Evolutionary conservation across 2,113 vertebrate genomes (phyloP), one percentile per base, ranked within the genome.

Genomic region (Cepphus grylle): DNA sequence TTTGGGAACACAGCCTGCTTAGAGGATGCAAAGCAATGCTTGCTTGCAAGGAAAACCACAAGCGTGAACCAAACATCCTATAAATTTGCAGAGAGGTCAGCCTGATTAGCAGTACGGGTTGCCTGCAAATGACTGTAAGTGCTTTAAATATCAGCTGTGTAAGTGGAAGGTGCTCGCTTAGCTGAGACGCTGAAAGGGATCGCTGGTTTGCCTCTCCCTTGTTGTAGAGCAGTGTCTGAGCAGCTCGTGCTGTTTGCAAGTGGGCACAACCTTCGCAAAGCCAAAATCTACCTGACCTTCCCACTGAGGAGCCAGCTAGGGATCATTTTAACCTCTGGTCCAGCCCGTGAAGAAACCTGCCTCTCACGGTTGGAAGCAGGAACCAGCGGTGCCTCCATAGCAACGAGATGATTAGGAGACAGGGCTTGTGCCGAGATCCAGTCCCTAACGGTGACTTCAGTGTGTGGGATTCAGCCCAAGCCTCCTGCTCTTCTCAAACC

Each of bases 371-470:
- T 69, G 87, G 87, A 91, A 87, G 84, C 93, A 73, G 86, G 70
- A 94, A 81, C 81, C 77, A 94, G 84, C 42, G 22, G 84, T 80
- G 93, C 85, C 87, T 96, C 92, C 96, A 93, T 96, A 93, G 88
- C 96, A 97, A 95, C 94, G 11, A 88, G 93, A 77, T 77, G 85
- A 92, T 83, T 52, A 94, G 81, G 65, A 97, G 92, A 82, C 58
- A 82, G 89, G 61, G 52, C 21, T 76, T 53, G 58, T 11, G 9
- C 86, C 2, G 59, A 85, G 83, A 96, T 91, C 65, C 12, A 8
- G 73, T 87, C 91, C 93, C 81, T 82, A 58, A 72, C 1, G 5
- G 86, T 53, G 84, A 82, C 62, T 94, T 84, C 86, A 89, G 58
- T 0, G 1, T 4, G 9, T 89, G 84, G 66, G 89, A 89, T 82